Base-by-base conservation (phyloP, 2,797 vertebrate genomes). In the Gephyroberyx darwinii region DNA sequence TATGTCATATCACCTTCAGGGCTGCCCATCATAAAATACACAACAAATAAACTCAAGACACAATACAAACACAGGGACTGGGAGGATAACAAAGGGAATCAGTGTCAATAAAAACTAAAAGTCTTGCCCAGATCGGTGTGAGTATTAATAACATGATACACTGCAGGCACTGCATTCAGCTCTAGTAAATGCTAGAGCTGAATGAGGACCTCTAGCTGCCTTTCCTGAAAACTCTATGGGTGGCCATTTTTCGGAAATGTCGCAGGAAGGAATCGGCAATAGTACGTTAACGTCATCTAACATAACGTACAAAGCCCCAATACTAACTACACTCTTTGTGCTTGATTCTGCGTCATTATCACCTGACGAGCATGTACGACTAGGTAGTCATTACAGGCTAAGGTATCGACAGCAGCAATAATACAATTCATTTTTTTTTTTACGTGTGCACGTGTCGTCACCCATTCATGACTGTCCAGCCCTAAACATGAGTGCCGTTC, bases 211-310 rank as follows among this genome's bases (percentile, higher is more conserved):
- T 16, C 68, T 68, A 50, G 10, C 58, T 43, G 47, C 31, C 65
- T 73, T 58, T 60, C 55, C 59, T 52, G 13, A 68, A 63, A 65
- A 35, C 17, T 17, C 33, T 43, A 58, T 12, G n/a, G 69, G 91
- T 84, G 75, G 91, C 91, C 91, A 92, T 92, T 83, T 92, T 88
- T 56, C 5, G 37, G 47, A 52, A 61, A 75, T 86, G 88, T 86
- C 87, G 86, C 86, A 89, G 71, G 54, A 80, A 71, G 61, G 14
- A 60, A 53, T 9, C 33, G 48, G 5, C 43, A 43, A 10, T 3
- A 31, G 31, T 10, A 74, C 52, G 60, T 9, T 10, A 48, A 1
- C 22, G 52, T 64, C 22, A 41, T 37, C 37, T 26, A 2, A 39
- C 56, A 51, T 61, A 1, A 66, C 9, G 3, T 14, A 16, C 3